Base-by-base conservation (phyloP, 2,888 invertebrate species). In the Microctonus aethiopoides region DNA sequence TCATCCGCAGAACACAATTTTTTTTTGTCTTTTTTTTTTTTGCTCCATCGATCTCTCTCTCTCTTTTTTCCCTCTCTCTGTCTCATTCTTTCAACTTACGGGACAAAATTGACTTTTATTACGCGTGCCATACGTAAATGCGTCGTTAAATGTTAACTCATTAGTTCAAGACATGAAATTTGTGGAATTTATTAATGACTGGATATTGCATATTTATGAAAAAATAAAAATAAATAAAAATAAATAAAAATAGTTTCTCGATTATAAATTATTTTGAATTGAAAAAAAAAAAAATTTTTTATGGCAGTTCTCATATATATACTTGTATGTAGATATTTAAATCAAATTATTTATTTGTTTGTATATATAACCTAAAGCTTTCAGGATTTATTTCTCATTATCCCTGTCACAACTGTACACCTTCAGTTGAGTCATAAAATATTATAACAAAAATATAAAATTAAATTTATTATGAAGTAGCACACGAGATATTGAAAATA, bases 51-150 rank as follows among this genome's bases (percentile, higher is more conserved):
- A 54, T 64, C 56, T 46, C 54, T 24, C 32, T 62, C 39, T 41
- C 51, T 67, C n/a, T 20, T 36, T 11, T 34, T 34, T 20, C 52
- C 46, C 41, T 46, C 57, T 46, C 39, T 61, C 11, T 22, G 51
- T 39, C 36, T 63, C 54, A 41, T 36, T 64, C 60, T 71, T 62
- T 75, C 76, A 76, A 76, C 75, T 73, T 59, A 62, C 75, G 72
- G 64, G 76, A 76, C 75, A 76, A 75, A 75, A 76, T 78, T 81
- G 83, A 83, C 81, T 83, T 83, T 83, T 82, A 83, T 80, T 82
- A 78, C 81, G 80, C 79, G 82, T 80, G 81, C 80, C 76, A 57
- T 57, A 77, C 79, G 81, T 83, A 79, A 81, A 82, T 80, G 79
- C 77, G 79, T 79, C 79, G 77, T 78, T 79, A 76, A 80, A 75